Percentiles rank a stretch among this genome's conserved stretches.
These are phyloP conservation scores for Atrichornis clamosus DNA, from an alignment of 2,113 vertebrate genomes.

Conservation along the genomic window DNA sequence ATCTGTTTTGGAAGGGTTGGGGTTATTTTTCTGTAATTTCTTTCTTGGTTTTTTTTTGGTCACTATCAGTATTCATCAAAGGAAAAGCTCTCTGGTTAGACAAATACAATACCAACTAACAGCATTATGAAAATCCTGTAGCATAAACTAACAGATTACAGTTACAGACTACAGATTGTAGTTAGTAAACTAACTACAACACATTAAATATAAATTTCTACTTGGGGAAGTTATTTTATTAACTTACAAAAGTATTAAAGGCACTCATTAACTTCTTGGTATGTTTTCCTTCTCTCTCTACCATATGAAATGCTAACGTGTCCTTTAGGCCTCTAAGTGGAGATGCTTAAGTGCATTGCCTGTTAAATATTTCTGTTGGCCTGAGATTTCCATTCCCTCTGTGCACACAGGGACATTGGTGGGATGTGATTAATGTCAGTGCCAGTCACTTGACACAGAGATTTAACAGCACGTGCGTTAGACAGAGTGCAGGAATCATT, in stretches of 20 bases:
- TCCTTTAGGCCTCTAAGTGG: background rate
- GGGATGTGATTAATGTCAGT: background rate
- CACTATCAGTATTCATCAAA: background rate
- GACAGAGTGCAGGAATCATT: slow-evolving; percentile 12
- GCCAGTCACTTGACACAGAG: background rate
- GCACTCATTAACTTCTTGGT: accelerated
- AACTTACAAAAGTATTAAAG: background rate
- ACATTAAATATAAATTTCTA: background rate
- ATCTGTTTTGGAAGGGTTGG: background rate
- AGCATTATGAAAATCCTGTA: background rate
- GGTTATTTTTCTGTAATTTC: background rate
- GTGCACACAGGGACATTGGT: background rate
- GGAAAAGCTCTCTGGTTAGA: background rate
- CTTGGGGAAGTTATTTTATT: background rate
- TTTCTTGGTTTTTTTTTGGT: background rate
- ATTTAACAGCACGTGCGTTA: slow-evolving; percentile 17
- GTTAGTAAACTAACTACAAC: too few species aligned
- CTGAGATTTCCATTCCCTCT: background rate
- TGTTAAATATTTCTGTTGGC: background rate
- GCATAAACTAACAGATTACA: background rate
- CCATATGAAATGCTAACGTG: accelerated
- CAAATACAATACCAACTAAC: background rate
- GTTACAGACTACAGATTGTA: too few species aligned
- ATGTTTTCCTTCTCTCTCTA: background rate
- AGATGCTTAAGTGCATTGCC: background rate